Percentiles rank a stretch among this genome's conserved stretches.
These are phyloP conservation scores for Antigone vipio DNA, from an alignment of 2,113 vertebrate species.

Conservation along the genomic window DNA sequence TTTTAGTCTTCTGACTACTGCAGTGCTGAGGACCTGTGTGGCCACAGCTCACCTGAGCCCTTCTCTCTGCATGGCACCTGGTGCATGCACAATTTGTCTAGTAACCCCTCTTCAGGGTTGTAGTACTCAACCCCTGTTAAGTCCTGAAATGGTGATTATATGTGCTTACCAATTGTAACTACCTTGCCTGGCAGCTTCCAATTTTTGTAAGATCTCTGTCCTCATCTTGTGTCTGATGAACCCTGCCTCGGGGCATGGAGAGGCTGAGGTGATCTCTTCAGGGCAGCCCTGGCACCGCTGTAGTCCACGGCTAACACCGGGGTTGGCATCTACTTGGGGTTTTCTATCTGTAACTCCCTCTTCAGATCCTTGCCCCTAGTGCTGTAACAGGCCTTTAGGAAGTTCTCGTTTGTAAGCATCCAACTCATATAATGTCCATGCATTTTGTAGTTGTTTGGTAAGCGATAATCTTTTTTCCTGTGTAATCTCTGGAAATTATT, in stretches of 20 bases:
- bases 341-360: not conserved
- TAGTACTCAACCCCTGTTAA: rapidly evolving
- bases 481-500: not conserved
- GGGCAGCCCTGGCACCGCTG: not conserved
- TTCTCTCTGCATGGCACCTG: not conserved
- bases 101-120: not conserved
- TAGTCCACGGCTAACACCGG: not conserved
- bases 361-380: not conserved
- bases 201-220: not conserved
- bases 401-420: not conserved
- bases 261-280: not conserved
- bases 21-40: not conserved
- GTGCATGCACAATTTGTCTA: not conserved
- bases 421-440: not conserved
- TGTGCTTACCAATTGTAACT: not conserved
- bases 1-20: not conserved
- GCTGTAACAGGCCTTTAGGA: not conserved
- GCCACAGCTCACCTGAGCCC: not conserved
- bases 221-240: not conserved
- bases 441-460: not conserved
- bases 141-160: not conserved
- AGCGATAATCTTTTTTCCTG: not conserved
- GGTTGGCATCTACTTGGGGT: not conserved
- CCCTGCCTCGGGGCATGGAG: not conserved
- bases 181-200: not conserved